Evolutionary conservation across 2,888 invertebrate genomes (phyloP).

Genomic region (Malachius bipustulatus): DNA sequence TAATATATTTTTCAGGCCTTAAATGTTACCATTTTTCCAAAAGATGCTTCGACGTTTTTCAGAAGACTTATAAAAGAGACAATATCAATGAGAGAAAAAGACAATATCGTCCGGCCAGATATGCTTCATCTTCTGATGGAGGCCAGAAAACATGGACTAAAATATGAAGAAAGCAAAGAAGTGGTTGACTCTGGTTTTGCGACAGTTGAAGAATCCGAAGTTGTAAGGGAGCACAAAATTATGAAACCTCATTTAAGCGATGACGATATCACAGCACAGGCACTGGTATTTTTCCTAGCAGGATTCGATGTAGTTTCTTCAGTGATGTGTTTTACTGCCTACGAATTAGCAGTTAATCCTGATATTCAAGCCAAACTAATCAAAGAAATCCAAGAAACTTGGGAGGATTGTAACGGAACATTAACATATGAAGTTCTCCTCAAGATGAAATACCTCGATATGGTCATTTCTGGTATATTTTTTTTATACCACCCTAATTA

Average conservation of each 20-base stretch:
- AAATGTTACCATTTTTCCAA: no score
- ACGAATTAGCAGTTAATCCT: constrained; percentile 47
- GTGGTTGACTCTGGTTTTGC: constrained; percentile 4
- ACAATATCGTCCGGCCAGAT: no score
- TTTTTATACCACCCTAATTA: no score
- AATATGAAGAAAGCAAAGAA: constrained; percentile 13
- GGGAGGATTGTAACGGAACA: no score
- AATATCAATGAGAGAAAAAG: constrained; percentile 22
- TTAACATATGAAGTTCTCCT: no score
- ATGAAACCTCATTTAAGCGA: no score
- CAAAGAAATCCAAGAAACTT: constrained; percentile 44
- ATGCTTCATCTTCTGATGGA: no score
- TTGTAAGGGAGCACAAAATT: constrained; percentile 15
- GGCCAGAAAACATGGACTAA: no score
- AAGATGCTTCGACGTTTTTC: constrained; percentile 18
- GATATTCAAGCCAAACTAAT: constrained; percentile 44
- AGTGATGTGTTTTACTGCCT: constrained; percentile 39
- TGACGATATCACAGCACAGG: constrained; percentile 46
- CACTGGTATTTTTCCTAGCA: constrained; percentile 41
- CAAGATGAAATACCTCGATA: no score
- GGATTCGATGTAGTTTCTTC: constrained; percentile 41
- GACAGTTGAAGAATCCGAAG: no score
- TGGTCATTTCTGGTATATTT: no score
- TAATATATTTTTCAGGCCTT: no score
- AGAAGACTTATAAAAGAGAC: constrained; percentile 21